Base-by-base conservation (phyloP, 2,797 vertebrate genomes). In the Perodicticus potto region DNA sequence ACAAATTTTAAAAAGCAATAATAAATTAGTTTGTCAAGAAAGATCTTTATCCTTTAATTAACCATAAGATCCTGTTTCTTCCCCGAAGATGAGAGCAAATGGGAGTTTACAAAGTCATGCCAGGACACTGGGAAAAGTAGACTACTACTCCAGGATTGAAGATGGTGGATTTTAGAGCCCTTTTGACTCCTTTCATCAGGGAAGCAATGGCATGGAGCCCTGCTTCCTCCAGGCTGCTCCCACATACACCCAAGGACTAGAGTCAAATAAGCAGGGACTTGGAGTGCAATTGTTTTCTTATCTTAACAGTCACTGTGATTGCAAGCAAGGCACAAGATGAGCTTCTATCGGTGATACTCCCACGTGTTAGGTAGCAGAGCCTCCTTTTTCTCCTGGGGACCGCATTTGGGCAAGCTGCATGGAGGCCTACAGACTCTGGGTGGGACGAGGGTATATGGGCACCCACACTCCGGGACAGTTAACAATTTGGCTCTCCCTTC, bases 21-120 rank as follows among this genome's bases (percentile, higher is more conserved):
- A 78, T 40, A 76, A 76, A 59, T 94, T 77, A 45, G 27, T 81
- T 91, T 94, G 23, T 72, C n/a, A 88, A 85, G 27, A 87, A 43
- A 69, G 27, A 82, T 34, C 17, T 1, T 63, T 61, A 63, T 32
- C 37, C 27, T 82, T 82, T 37, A 82, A 40, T 43, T 61, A 63
- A 63, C 17, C 57, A 22, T 63, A 63, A 43, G 57, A 29, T 8
- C 67, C 59, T 93, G 14, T 10, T 77, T 70, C 27, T 37, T 8
- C 53, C n/a, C 73, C 20, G 12, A 45, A 59, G 17, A 10, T 40
- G 27, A 89, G 20, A 32, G 19, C 6, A 55, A 90, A 43, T n/a
- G 34, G 29, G 20, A 89, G 19, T 61, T 67, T 53, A 67, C 17
- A 77, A 59, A 86, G 25, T 76, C 32, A 27, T 17, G 7, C 32